These are phyloP conservation scores for Propsilocerus akamusi DNA, from an alignment of 1,140 invertebrate genomes.

Conservation along the genomic window DNA sequence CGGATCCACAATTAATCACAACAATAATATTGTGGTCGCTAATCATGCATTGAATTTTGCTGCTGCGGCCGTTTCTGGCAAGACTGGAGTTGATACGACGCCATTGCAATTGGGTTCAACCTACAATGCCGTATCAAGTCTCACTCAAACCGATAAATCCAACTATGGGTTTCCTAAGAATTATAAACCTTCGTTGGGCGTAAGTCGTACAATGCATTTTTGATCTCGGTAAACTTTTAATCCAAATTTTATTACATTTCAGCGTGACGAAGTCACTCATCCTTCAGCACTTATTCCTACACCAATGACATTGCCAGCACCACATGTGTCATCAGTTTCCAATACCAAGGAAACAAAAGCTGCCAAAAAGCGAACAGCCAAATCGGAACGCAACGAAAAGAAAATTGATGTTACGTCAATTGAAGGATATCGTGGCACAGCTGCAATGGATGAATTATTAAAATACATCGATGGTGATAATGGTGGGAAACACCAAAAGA, in stretches of 20 bases:
- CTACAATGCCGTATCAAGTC: too few species aligned
- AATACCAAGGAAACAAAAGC: slow-evolving; percentile 19
- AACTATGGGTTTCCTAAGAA: too few species aligned
- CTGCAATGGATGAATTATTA: slow-evolving; percentile 29
- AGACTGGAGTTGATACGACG: too few species aligned
- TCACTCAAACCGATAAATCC: too few species aligned
- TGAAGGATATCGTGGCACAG: slow-evolving; percentile 34
- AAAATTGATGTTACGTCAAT: slow-evolving; percentile 31
- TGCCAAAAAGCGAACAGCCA: slow-evolving; percentile 23
- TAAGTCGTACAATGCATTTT: too few species aligned
- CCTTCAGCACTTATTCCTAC: neutral
- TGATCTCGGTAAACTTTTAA: too few species aligned
- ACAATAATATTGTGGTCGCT: neutral
- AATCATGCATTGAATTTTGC: neutral
- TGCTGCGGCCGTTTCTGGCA: neutral
- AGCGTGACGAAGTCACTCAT: slow-evolving; percentile 8
- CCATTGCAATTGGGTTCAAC: too few species aligned
- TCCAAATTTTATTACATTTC: neutral
- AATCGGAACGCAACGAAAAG: slow-evolving; percentile 29
- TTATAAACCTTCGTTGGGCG: too few species aligned
- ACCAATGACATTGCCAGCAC: slow-evolving; percentile 7
- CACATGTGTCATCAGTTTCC: slow-evolving; percentile 9
- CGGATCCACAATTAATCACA: neutral
- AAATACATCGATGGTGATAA: slow-evolving; percentile 25
- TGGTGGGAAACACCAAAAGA: slow-evolving; percentile 9